A percentile compares a stretch with the other conserved stretches of the same genome.
Conservation (phyloP, 2,113 vertebrate species). For the Myiozetetes cayanensis region DNA sequence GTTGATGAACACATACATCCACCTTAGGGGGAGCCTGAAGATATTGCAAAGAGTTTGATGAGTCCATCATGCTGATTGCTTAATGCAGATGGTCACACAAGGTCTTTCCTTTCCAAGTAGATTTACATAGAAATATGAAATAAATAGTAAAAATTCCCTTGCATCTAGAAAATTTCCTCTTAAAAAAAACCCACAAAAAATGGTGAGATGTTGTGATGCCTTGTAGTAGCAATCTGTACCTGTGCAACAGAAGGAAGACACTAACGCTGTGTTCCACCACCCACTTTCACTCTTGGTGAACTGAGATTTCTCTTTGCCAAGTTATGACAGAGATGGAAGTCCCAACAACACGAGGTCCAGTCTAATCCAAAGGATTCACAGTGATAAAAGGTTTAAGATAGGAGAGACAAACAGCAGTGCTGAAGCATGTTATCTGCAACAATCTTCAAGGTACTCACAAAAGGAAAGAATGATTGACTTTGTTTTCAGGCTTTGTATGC, state of each 20-base stretch:
- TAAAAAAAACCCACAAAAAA: background rate
- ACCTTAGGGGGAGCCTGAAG: background rate
- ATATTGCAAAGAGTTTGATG: background rate
- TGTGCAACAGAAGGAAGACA: background rate
- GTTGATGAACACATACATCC: background rate
- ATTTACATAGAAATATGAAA: background rate
- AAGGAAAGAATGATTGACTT: background rate
- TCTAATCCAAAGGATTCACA: background rate
- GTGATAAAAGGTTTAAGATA: background rate
- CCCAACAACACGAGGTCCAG: background rate
- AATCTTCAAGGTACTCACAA: background rate
- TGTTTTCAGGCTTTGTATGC: background rate
- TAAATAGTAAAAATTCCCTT: background rate
- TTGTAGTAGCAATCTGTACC: background rate
- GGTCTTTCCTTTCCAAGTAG: background rate
- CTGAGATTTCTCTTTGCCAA: background rate
- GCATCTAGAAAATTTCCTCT: background rate
- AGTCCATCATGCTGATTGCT: background rate
- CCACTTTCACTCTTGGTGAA: background rate
- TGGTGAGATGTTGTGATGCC: background rate
- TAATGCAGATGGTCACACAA: background rate
- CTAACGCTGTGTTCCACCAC: background rate
- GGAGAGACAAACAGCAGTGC: background rate
- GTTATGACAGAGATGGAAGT: background rate
- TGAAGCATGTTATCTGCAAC: background rate